Evolutionary conservation across 2,888 invertebrate genomes (phyloP), one percentile per base, ranked within the genome.

Genomic region (Aspidiotus destructor): DNA sequence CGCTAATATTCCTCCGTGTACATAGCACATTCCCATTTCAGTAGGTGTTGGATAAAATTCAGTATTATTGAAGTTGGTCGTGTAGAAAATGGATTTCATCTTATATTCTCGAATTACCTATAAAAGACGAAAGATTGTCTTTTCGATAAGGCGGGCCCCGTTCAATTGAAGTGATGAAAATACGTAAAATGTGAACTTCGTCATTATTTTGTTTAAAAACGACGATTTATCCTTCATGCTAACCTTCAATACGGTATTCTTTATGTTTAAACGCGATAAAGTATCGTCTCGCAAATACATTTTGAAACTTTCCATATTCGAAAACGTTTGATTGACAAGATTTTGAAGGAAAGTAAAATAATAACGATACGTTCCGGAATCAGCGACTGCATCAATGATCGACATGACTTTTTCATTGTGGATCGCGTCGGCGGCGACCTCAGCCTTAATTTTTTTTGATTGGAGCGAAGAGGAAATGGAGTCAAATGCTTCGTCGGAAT

Each of bases 21-120:
- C 80, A 74, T 83, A 84, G 73, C 87, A 88, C 0, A 81, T 78
- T 0, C 87, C 87, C 8, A 81, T 77, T 73, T 88, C 87, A 0
- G 86, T 85, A 79, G 87, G 60, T 10, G 73, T 73, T 57, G 73
- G 72, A 48, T 72, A 57, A 62, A 75, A 72, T 62, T 70, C 70
- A 15, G 73, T 68, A 28, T 72, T 69, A 48, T 73, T 71, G 68
- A 72, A 73, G 7, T 69, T 69, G 5, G 70, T 60, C 42, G 73
- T 73, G 57, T 74, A 74, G 42, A 74, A 71, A 28, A 71, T 73
- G 7, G 72, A 71, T 48, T 71, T 71, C 58, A 71, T 73, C 17
- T 68, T 70, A 60, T 72, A 69, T n/a, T 70, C 69, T 1, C 71
- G 58, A 17, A 71, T 71, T 8, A 73, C 72, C 74, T 74, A 63